Base-by-base conservation (phyloP, 2,797 vertebrate genomes). In the Botia kubotai region DNA sequence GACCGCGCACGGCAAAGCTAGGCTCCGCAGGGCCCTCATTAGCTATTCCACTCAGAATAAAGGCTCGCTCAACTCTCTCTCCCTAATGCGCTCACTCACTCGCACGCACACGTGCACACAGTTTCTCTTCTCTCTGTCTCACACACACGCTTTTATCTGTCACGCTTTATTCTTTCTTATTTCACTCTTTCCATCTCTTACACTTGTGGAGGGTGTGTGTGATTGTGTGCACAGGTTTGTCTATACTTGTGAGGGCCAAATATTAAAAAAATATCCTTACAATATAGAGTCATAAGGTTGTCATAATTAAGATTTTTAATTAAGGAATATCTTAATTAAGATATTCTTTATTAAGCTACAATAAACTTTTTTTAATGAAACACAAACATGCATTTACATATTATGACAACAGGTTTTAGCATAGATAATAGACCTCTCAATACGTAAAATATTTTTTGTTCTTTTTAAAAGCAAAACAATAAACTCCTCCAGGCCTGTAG, bases 1-100 rank as follows among this genome's bases (percentile, higher is more conserved):
- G 81, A 78, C 75, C 79, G 74, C 36, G 83, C 81, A 53, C 85
- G 53, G 84, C 87, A 82, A 87, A 84, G 86, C 86, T 75, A 73
- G 82, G 86, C 87, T 90, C 90, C 84, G 82, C 82, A 79, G 88
- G 88, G 85, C 81, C 84, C 89, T 91, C 88, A 89, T 91, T 91
- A 91, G 84, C 83, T 84, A 89, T 87, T 89, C 89, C 82, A 84
- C 82, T 85, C 86, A 85, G 82, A 90, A 89, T 85, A 88, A 89
- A 90, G 87, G 81, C 81, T 84, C 86, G 70, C 85, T 82, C 84
- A 76, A 76, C 83, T 53, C 81, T 68, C 80, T 65, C 76, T 60
- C 75, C 71, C 81, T 67, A 76, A 80, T 75, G 71, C 60, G 48
- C 72, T 63, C 62, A 19, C 72, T 62, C 66, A 3, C 55, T 48